These are phyloP conservation scores for Suncus etruscus DNA, from an alignment of 2,113 vertebrate species.

Conservation along the genomic window DNA sequence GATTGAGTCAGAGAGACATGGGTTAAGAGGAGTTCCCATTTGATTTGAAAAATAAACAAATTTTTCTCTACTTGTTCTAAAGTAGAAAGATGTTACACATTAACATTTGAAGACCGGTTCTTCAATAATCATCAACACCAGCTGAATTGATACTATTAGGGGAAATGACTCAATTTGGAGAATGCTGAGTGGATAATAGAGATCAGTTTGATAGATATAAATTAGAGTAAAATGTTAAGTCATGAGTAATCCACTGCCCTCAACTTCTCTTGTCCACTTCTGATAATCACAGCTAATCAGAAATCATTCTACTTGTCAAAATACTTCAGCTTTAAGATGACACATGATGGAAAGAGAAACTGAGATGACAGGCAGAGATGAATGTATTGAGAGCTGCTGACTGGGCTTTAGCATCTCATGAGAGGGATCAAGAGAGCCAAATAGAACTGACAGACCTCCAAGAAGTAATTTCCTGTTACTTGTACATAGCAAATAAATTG, in stretches of 20 bases:
- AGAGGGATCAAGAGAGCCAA: slow-evolving; percentile 35
- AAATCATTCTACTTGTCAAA: slow-evolving; percentile 66
- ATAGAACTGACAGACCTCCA: not conserved
- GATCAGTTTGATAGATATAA: slow-evolving; percentile 60
- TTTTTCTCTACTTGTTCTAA: slow-evolving; percentile 31
- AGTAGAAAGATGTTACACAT: slow-evolving; percentile 48
- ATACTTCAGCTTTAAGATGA: slow-evolving; percentile 49
- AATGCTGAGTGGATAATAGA: slow-evolving; percentile 65
- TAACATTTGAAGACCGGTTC: slow-evolving; percentile 33
- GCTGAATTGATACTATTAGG: slow-evolving; percentile 66
- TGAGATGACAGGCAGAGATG: slow-evolving; percentile 18
- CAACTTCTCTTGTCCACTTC: slow-evolving; percentile 57
- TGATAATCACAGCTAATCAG: slow-evolving; percentile 59
- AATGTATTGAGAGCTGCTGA: not conserved
- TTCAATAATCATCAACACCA: slow-evolving; percentile 64
- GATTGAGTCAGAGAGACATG: not conserved
- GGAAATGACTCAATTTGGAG: slow-evolving; percentile 69
- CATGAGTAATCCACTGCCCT: slow-evolving; percentile 20
- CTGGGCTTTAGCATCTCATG: slow-evolving; percentile 18
- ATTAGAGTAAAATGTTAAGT: slow-evolving; percentile 68
- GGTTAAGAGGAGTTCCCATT: slow-evolving; percentile 2
- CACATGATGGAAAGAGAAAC: slow-evolving; percentile 30
- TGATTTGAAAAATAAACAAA: slow-evolving; percentile 57
- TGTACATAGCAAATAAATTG: slow-evolving; percentile 48
- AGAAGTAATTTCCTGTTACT: slow-evolving; percentile 29